Evolutionary conservation across 2,888 invertebrate species (phyloP), one percentile per base, ranked within the genome.

Genomic region (Lasioglossum vierecki): DNA sequence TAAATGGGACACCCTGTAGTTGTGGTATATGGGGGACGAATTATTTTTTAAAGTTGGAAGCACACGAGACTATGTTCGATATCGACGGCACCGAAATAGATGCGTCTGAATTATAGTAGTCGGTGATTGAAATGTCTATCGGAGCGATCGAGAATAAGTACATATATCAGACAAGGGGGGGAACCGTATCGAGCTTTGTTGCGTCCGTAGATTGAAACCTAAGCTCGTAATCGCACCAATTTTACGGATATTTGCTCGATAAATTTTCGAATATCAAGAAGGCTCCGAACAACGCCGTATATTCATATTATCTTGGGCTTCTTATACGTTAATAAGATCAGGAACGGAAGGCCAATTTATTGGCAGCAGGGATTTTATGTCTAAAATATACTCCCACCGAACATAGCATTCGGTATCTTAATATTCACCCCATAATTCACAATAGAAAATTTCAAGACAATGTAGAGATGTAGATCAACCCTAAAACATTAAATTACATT

Each of bases 161-260:
- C 76, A 85, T 85, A 76, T 77, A 85, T 85, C 76, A 80, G 72
- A 26, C 73, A 63, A 73, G 76, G 66, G 84, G 84, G 81, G 49
- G 2, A 13, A 35, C 35, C 18, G 73, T 75, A 72, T 68, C 63
- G 60, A 81, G 39, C 80, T 70, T 75, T 60, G 86, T 60, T 75
- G 84, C 76, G 88, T 82, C 46, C 71, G 72, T 88, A 90, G 87
- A 89, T 89, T 89, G 90, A 82, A 89, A 89, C 82, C 88, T 90
- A 88, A 89, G 89, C 89, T 89, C 87, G 91, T 90, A 89, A 89
- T 89, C 89, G 89, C 87, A 89, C 85, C 89, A 90, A 90, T 90
- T 90, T 90, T 90, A 90, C 91, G 89, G 89, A 90, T 90, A 90
- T 90, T 90, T 89, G 87, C 85, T 79, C 89, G 86, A 85, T 88